Evolutionary conservation across 2,797 vertebrate species (phyloP), one percentile per base, ranked within the genome.

Genomic region (Lacerta bilineata): DNA sequence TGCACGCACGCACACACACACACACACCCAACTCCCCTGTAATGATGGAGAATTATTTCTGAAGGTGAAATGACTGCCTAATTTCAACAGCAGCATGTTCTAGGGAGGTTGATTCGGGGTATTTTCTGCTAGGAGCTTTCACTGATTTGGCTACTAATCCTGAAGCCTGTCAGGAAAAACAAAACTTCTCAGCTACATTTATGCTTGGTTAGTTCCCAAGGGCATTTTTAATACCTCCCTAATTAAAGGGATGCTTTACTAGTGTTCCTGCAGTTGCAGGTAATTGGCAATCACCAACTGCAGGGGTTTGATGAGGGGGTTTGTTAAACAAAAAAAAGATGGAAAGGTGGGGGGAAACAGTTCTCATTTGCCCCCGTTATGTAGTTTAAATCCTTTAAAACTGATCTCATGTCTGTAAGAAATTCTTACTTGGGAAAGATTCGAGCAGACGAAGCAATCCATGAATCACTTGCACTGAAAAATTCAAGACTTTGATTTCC

Each of bases 201-300:
- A 91, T 85, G 72, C 87, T 91, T 93, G 80, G 29, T 93, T 91
- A 83, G 50, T 66, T 94, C 94, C 92, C 87, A 89, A 94, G 80
- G 87, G 93, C 85, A 93, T 91, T 94, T 95, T 90, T 95, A 91
- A 91, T 81, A 74, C 80, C 39, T 92, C 61, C 61, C 90, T 94
- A 94, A 95, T 95, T 95, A 95, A 95, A 86, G 85, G 76, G 87
- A 90, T 87, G 82, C 85, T 95, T 91, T 93, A 91, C 87, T 78
- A 89, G 92, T 86, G 91, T 84, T 95, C 90, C 90, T 95, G 90
- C 90, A 93, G 92, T 90, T 95, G 92, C 86, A 96, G 91, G 90
- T 95, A 96, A 95, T 94, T 96, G 93, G 88, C 90, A 95, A 93
- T 94, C 94, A 93, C 90, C 90, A 93, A 93, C 94, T 93, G 92